These are phyloP conservation scores for Paracentrotus lividus DNA, from an alignment of 53 echinoderm and acorn worm species.

Conservation along the genomic window DNA sequence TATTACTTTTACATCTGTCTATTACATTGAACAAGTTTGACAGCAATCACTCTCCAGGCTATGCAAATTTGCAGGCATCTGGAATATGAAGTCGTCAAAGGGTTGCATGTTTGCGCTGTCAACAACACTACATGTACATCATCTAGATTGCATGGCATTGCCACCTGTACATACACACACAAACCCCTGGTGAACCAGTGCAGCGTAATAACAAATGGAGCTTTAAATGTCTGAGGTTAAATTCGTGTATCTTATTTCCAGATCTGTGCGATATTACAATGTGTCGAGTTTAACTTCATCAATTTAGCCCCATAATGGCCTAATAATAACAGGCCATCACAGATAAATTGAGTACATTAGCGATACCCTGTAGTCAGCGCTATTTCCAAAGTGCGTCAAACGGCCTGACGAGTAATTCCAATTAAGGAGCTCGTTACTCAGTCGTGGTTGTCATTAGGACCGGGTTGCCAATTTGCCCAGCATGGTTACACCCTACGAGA, in stretches of 20 bases:
- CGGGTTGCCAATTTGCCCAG: conserved; percentile 51
- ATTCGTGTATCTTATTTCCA: conserved; percentile 57
- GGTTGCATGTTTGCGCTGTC: conserved; percentile 20
- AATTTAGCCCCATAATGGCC: conserved; percentile 64
- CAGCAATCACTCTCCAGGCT: conserved; percentile 45
- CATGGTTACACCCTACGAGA: conserved; percentile 53
- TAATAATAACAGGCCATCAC: conserved; percentile 61
- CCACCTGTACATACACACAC: conserved; percentile 49
- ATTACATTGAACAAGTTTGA: conserved; percentile 30
- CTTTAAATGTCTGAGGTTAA: conserved; percentile 68
- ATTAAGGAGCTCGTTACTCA: conserved; percentile 64
- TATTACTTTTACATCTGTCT: conserved; percentile 42
- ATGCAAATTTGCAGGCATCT: conserved; percentile 49
- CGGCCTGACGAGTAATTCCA: conserved; percentile 64
- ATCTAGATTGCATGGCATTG: not conserved
- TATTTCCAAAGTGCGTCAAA: conserved; percentile 58
- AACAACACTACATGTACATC: conserved; percentile 30
- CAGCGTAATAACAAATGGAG: conserved; percentile 23
- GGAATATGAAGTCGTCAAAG: conserved; percentile 50
- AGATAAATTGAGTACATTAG: conserved; percentile 57
- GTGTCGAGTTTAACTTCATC: conserved; percentile 63
- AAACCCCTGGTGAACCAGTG: not conserved
- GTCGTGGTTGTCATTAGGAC: conserved; percentile 60
- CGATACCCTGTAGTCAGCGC: conserved; percentile 4
- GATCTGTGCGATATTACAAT: conserved; percentile 38